These are phyloP conservation scores for Brachionus angularis DNA, from an alignment of 1,140 invertebrate species.

Conservation along the genomic window DNA sequence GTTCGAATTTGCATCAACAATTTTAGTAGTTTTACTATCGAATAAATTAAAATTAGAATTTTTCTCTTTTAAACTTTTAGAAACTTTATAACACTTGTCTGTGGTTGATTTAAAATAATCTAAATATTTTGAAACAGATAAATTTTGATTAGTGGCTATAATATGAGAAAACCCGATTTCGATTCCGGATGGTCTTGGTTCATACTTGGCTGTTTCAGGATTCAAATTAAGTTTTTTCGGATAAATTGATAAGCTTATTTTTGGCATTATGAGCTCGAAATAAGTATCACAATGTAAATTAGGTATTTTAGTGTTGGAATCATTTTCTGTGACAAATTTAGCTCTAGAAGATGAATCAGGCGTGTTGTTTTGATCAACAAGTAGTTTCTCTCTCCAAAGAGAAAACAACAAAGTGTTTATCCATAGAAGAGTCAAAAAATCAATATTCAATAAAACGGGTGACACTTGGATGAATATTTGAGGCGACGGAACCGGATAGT, in stretches of 20 bases:
- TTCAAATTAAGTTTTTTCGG: neutral
- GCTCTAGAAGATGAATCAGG: neutral
- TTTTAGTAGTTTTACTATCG: neutral
- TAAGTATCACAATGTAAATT: slow-evolving; percentile 31
- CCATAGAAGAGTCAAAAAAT: slow-evolving; percentile 80
- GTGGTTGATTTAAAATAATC: neutral
- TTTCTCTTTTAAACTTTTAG: slow-evolving; percentile 1
- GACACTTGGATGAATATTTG: slow-evolving; percentile 85
- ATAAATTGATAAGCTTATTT: slow-evolving; percentile 29
- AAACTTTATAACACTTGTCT: neutral
- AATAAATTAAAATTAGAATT: slow-evolving; percentile 7
- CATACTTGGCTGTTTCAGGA: neutral
- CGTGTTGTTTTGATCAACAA: slow-evolving; percentile 14
- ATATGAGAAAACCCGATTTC: slow-evolving; percentile 24
- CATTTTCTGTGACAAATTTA: neutral
- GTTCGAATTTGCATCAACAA: neutral
- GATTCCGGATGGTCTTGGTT: neutral
- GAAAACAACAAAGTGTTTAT: slow-evolving; percentile 79
- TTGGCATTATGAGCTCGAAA: slow-evolving; percentile 24
- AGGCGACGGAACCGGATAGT: slow-evolving; percentile 73
- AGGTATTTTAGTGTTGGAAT: neutral
- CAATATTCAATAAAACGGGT: slow-evolving; percentile 77
- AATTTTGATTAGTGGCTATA: slow-evolving; percentile 2
- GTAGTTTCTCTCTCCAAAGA: slow-evolving; percentile 19
- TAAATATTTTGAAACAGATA: neutral